Evolutionary conservation across 2,888 invertebrate species (phyloP), one percentile per base, ranked within the genome.

Genomic region (Apantesis nais): DNA sequence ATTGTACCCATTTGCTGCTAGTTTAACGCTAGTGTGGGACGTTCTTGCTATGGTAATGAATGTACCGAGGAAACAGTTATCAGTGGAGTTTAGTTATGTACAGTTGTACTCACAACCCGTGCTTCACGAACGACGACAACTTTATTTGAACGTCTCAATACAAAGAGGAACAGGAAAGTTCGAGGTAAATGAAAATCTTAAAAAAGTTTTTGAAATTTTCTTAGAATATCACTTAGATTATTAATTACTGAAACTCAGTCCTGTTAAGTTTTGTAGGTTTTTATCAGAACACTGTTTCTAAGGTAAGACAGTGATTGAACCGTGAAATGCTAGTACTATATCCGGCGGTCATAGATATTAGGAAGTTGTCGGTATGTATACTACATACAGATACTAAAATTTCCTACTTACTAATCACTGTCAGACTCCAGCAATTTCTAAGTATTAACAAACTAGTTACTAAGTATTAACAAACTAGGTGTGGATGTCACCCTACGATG

Each of bases 1-100:
- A n/a, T n/a, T 97, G 7, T 96, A 97, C 73, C 98, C 98, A 7
- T 98, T 97, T 14, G 97, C 98, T 0, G 97, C 96, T 48, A 97
- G 97, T 79, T 89, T 98, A 77, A 88, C 93, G 31, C 88, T 96
- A 16, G 96, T 96, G 1, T 97, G 97, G 97, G 96, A 97, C 83
- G 96, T 96, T 0, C 85, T 97, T 19, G 96, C 96, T 0, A 92
- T 96, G 84, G 92, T 96, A 83, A 14, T 80, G 67, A 96, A 95
- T 1, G 90, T 95, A 9, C 86, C 95, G 7, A 96, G 93, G 78
- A 95, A 96, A 72, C 93, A 97, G 76, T 88, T 97, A 31, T 95
- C 97, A 0, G 96, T 98, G 2, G 94, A 96, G 25, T 97, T 90
- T 78, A 97, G 70, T 90, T 96, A 84, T 92, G 97, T 86, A 96